These are phyloP conservation scores for Sicus ferrugineus DNA, from an alignment of 2,888 invertebrate genomes.

Conservation along the genomic window DNA sequence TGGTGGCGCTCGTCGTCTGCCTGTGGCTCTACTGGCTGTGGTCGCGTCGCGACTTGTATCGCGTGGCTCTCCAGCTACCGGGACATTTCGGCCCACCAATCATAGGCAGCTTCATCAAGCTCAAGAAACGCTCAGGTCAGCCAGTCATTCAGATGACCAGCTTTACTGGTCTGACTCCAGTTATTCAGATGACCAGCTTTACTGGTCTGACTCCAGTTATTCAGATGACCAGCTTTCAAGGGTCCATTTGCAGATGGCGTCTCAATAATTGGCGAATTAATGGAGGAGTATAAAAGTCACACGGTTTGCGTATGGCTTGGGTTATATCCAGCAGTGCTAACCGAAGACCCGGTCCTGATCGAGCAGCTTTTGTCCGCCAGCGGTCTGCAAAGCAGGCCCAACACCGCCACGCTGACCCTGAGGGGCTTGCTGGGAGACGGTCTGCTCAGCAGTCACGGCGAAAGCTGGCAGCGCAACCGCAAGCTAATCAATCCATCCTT, in stretches of 20 bases:
- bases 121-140: slow-evolving; percentile 36
- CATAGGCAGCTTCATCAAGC: slow-evolving; percentile 30
- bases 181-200: no score
- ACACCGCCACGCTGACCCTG: slow-evolving; percentile 25
- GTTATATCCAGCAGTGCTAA: slow-evolving; percentile 37
- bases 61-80: slow-evolving; percentile 35
- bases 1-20: slow-evolving; percentile 13
- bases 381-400: slow-evolving; percentile 41
- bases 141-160: no score
- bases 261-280: slow-evolving; percentile 22
- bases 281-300: slow-evolving; percentile 30
- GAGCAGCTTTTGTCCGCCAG: slow-evolving; percentile 42
- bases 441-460: slow-evolving; percentile 34
- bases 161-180: no score
- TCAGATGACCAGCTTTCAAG: no score
- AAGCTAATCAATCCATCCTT: slow-evolving; percentile 42
- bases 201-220: no score
- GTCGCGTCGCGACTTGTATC: slow-evolving; percentile 35
- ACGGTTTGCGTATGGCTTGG: slow-evolving; percentile 42
- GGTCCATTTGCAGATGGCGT: slow-evolving; percentile 18
- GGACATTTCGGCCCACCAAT: slow-evolving; percentile 36
- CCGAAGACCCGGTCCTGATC: slow-evolving; percentile 40
- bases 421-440: slow-evolving; percentile 33
- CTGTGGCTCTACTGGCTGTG: slow-evolving; percentile 41
- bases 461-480: slow-evolving; percentile 38